Base-by-base conservation (phyloP, 2,113 vertebrate species). In the Xenus cinereus region DNA sequence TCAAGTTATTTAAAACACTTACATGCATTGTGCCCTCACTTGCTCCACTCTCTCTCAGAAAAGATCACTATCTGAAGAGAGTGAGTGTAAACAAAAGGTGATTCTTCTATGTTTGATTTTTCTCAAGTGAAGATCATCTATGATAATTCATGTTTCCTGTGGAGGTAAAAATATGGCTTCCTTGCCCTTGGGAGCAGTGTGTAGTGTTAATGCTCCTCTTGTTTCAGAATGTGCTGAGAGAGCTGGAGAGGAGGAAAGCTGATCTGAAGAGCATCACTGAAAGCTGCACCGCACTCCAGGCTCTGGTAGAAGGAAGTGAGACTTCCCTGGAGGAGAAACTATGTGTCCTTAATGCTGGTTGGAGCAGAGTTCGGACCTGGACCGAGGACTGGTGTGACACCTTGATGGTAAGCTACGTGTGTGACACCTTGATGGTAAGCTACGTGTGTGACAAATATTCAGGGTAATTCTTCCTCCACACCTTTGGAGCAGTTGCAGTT, bases 361-460 rank as follows among this genome's bases (percentile, higher is more conserved):
- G 98, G 99, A 99, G 98, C 69, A 97, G 98, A 8, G 98, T 99
- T 14, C 98, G 98, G 50, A 99, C 99, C 27, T 98, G 98, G 98
- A 98, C 98, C 0, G 99, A 99, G 94, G 99, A 99, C 88, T 99
- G 99, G 99, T 99, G 99, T 46, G 99, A 97, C 21, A 98, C 98
- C 4, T 96, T 99, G 76, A 95, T 99, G 99, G 99, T 99, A 96
- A 69, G 98, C 77, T n/a, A n/a, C 6, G 4, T 1, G 5, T 5
- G 4, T 51, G 24, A 84, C 62, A 66, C 98, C 4, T 96, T 99
- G 76, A 95, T 99, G 99, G 99, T 99, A 96, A 69, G 98, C 77
- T n/a, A n/a, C 6, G 4, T 1, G 5, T 5, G 4, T 51, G 24
- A 84, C 62, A 66, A 39, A 50, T 45, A 23, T 23, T 64, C 6